phyloP scores from a whole-genome alignment of 2,113 vertebrate genomes.

The Larimichthys crocea region DNA sequence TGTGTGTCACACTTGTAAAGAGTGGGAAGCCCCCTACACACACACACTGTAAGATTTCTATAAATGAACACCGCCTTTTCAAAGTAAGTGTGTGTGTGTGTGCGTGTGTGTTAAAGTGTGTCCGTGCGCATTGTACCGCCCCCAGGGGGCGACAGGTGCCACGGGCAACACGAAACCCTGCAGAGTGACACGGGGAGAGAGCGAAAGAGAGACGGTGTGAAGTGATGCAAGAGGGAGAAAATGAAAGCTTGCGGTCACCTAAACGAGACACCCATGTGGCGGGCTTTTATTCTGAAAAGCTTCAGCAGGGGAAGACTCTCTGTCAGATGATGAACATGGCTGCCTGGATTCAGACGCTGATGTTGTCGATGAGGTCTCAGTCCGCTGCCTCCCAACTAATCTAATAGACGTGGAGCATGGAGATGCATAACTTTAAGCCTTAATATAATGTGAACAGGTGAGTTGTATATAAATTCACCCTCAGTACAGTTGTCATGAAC shows the following conservation, averaged over 20 bases:
- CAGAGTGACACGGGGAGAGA: conserved; percentile 37
- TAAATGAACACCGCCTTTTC: conserved; percentile 40
- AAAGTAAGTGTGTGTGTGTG: conserved; percentile 24
- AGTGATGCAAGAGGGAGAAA: conserved; percentile 13
- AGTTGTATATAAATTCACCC: too few relatives aligned
- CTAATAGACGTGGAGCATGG: too few relatives aligned
- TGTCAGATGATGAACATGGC: not conserved
- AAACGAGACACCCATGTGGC: not conserved
- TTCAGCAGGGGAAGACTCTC: not conserved
- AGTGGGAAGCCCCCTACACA: conserved; percentile 56
- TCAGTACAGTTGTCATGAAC: too few relatives aligned
- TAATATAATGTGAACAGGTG: too few relatives aligned
- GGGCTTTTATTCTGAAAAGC: too few relatives aligned
- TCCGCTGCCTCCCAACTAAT: too few relatives aligned
- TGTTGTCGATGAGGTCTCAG: not conserved
- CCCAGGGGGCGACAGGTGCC: conserved; percentile 72
- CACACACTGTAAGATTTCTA: conserved; percentile 39
- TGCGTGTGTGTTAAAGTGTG: not conserved
- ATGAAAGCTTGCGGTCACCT: conserved; percentile 3
- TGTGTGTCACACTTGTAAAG: conserved; percentile 21
- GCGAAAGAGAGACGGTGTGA: conserved; percentile 20
- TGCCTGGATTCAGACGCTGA: not conserved
- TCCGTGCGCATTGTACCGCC: not conserved
- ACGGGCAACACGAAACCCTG: conserved; percentile 68
- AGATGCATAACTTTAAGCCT: too few relatives aligned